Base-by-base conservation (phyloP, 2,797 vertebrate genomes). In the Notamacropus eugenii region DNA sequence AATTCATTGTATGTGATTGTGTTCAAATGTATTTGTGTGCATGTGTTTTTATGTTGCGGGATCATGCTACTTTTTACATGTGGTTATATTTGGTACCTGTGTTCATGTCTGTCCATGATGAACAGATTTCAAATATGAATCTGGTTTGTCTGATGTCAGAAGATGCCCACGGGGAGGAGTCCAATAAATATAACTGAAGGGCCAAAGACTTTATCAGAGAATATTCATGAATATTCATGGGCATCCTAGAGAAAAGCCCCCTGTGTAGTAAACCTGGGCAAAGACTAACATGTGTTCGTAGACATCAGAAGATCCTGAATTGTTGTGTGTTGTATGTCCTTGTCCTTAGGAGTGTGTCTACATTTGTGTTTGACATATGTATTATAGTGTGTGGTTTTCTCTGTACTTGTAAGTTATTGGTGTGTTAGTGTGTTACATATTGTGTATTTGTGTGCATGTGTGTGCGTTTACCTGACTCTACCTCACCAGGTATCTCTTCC, bases 311-410 rank as follows among this genome's bases (percentile, higher is more conserved):
- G 31, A 46, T 24, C 24, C n/a, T 74, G 6, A 24, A 19, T 24
- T 40, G 24, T 3, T 82, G 34, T 24, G n/a, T 40, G 67, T 10
- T 24, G 0, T 82, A 8, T 46, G 31, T 82, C 19, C n/a, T 82
- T 10, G 8, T 40, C n/a, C 67, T 82, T 0, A 3, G 0, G 67
- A 6, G 2, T 19, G 6, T 0, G 1, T 74, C n/a, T 74, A 13
- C 19, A 40, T 40, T 40, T 2, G 3, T 46, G 6, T 82, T 24
- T 12, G 4, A 52, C 52, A 52, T 16, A 12, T 34, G 0, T 82
- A 52, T 52, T 6, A 2, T 46, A 46, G 52, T 52, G n/a, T 14
- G 14, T 19, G 62, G 34, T n/a, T 67, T n/a, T n/a, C 31, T 62
- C 34, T 16, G 62, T 16, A 5, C 62, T n/a, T n/a, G 34, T n/a